A percentile compares a stretch with the other conserved stretches of the same genome.
Conservation (phyloP, 2,113 vertebrate species). For the Gallinago jamesoni region DNA sequence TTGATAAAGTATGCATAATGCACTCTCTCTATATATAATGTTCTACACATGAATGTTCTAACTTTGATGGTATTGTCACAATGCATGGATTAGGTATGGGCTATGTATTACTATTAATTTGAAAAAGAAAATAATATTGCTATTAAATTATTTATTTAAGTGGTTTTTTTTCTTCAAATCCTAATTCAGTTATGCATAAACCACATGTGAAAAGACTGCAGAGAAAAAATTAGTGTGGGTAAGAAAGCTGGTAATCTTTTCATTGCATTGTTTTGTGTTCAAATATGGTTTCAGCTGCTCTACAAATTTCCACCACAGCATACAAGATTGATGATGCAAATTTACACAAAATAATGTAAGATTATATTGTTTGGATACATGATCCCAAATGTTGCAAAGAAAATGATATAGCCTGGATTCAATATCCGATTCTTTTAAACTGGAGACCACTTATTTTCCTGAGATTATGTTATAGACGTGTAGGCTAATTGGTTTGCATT, state of each 20-base stretch:
- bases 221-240: background rate
- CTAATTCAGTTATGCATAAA: background rate
- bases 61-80: background rate
- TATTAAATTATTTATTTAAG: background rate
- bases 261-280: background rate
- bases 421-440: background rate
- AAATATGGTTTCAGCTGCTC: background rate
- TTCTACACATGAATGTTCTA: background rate
- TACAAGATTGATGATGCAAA: background rate
- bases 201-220: background rate
- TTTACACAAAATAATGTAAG: background rate
- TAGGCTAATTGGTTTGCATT: conserved; percentile 22
- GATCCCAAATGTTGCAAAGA: background rate
- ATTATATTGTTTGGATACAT: background rate
- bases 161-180: background rate
- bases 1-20: background rate
- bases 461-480: background rate
- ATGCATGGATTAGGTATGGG: background rate
- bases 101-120: background rate
- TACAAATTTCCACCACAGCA: background rate
- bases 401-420: background rate
- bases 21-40: background rate
- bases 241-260: background rate
- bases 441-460: background rate
- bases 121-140: background rate